Evolutionary conservation across 2,888 invertebrate species (phyloP).

Genomic region (Tiphia femorata): DNA sequence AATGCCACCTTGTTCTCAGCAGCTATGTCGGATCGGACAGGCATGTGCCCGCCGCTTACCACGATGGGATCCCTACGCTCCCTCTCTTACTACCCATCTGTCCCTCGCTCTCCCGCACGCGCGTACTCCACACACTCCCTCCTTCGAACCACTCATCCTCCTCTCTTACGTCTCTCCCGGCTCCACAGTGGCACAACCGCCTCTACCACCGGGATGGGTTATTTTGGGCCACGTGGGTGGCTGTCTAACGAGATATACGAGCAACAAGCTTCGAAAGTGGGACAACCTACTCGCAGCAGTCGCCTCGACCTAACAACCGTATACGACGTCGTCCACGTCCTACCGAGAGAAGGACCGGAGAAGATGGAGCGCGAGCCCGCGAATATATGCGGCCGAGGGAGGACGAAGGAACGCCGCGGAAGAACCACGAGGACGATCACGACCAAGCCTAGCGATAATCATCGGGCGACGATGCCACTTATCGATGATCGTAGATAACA

Average conservation of each 20-base stretch:
- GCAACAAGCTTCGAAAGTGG: slow-evolving; percentile 41
- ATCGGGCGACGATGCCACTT: slow-evolving; percentile 4
- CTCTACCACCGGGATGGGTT: slow-evolving; percentile 26
- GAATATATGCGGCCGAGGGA: slow-evolving; percentile 25
- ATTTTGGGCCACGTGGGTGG: slow-evolving; percentile 49
- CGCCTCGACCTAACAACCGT: slow-evolving; percentile 12
- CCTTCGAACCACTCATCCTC: background rate
- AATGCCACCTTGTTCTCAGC: slow-evolving; percentile 49
- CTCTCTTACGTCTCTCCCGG: background rate
- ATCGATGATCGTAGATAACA: slow-evolving; percentile 1
- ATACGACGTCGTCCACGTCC: too few relatives aligned
- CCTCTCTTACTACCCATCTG: slow-evolving; percentile 9
- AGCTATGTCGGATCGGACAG: slow-evolving; percentile 49
- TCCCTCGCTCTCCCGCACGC: background rate
- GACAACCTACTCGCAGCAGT: slow-evolving; percentile 34
- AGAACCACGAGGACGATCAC: slow-evolving; percentile 31
- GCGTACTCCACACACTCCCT: background rate
- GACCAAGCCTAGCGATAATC: slow-evolving; percentile 24
- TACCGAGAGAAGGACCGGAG: too few relatives aligned
- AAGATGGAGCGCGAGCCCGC: too few relatives aligned
- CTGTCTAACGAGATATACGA: slow-evolving; percentile 45
- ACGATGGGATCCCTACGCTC: slow-evolving; percentile 29
- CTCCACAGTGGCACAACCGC: slow-evolving; percentile 20
- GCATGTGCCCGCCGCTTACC: slow-evolving; percentile 45
- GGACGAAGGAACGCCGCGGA: too few relatives aligned